phyloP scores from a whole-genome alignment of 2,888 invertebrate genomes.

The Laothoe populi region DNA sequence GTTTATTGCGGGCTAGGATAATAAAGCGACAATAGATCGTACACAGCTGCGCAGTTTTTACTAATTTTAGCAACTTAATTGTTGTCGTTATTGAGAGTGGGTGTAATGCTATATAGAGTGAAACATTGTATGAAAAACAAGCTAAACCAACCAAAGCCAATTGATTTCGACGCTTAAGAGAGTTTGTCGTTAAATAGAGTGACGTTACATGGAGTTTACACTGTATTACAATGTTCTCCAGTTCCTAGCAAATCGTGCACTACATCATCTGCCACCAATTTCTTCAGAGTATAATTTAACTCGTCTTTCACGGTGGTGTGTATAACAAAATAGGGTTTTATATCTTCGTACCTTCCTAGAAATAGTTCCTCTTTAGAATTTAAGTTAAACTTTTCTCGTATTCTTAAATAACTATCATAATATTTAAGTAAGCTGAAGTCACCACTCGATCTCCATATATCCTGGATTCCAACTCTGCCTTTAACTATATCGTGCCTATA shows the following conservation, averaged over 20 bases:
- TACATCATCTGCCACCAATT: not conserved
- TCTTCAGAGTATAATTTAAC: constrained; percentile 24
- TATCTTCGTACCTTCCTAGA: constrained; percentile 28
- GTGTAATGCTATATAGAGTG: too few relatives aligned
- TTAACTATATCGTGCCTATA: constrained; percentile 34
- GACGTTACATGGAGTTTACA: too few relatives aligned
- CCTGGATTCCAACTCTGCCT: constrained; percentile 22
- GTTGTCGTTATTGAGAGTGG: too few relatives aligned
- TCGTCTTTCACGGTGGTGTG: constrained; percentile 38
- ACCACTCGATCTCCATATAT: constrained; percentile 28
- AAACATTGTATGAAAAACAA: too few relatives aligned
- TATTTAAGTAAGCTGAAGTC: constrained; percentile 29
- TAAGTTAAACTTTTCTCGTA: constrained; percentile 30
- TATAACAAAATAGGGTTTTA: constrained; percentile 35
- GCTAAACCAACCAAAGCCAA: too few relatives aligned
- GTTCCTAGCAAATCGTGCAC: constrained; percentile 33
- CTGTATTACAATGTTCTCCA: constrained; percentile 28
- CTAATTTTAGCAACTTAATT: too few relatives aligned
- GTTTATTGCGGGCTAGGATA: too few relatives aligned
- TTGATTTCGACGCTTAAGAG: too few relatives aligned
- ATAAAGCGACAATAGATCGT: too few relatives aligned
- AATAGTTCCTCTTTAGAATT: constrained; percentile 31
- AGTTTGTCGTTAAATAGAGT: too few relatives aligned
- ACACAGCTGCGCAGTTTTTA: too few relatives aligned
- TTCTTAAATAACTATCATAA: constrained; percentile 33